phyloP scores from a whole-genome alignment of 2,113 vertebrate genomes.

The Brevimyrus niger region DNA sequence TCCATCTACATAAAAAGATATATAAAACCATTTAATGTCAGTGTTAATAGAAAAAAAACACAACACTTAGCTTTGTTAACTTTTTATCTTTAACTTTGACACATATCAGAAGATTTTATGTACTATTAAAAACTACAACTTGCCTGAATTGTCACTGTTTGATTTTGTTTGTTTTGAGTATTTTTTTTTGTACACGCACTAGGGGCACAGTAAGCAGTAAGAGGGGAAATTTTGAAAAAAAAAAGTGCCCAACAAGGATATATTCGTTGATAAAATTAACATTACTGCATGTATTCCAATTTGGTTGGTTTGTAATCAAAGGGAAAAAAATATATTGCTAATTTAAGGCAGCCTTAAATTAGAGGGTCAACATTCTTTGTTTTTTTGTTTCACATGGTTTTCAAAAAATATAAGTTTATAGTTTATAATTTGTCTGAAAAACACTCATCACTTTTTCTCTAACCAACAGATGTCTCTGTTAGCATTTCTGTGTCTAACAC shows the following conservation, averaged over 20 bases:
- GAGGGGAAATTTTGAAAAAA: background rate
- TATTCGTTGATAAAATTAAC: background rate
- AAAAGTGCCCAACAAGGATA: background rate
- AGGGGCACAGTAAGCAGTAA: background rate
- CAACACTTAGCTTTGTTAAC: too few species aligned
- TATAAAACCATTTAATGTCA: too few species aligned
- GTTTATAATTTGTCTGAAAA: background rate
- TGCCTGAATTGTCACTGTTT: background rate
- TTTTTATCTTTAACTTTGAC: too few species aligned
- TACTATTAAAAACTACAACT: background rate
- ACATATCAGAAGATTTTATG: background rate
- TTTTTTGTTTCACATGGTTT: background rate
- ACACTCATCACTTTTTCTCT: constrained; percentile 26
- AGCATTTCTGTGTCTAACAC: constrained; percentile 97
- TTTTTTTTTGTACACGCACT: background rate
- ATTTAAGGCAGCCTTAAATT: background rate
- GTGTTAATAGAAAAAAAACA: too few species aligned
- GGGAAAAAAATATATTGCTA: too few species aligned
- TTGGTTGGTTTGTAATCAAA: background rate
- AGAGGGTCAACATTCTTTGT: background rate
- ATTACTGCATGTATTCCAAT: background rate
- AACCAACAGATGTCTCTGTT: constrained; percentile 76
- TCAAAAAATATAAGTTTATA: background rate
- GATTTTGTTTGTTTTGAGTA: background rate
- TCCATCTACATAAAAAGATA: too few species aligned